Evolutionary conservation across 2,888 invertebrate species (phyloP).

Genomic region (Drosophila meridionalis): DNA sequence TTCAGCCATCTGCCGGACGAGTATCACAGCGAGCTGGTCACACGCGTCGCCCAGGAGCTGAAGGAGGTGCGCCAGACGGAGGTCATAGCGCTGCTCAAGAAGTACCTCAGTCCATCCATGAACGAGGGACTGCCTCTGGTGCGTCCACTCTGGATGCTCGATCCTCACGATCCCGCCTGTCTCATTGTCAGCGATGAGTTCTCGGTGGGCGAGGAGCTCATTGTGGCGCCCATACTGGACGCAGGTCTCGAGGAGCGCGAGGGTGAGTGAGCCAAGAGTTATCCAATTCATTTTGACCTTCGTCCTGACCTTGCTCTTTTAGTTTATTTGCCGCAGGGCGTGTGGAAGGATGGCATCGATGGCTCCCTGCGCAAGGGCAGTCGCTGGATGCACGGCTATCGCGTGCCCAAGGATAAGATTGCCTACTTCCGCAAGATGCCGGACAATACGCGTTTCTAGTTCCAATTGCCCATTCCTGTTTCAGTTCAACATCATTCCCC

Average conservation of each 20-base stretch:
- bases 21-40: conserved; percentile 91
- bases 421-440: conserved; percentile 94
- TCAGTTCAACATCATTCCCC: conserved; percentile 2
- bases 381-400: conserved; percentile 95
- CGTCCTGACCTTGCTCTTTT: conserved; percentile 14
- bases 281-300: background rate
- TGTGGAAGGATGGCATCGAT: conserved; percentile 97
- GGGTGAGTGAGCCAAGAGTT: conserved; percentile 83
- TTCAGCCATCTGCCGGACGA: conserved; percentile 95
- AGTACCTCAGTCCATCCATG: conserved; percentile 91
- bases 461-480: background rate
- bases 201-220: conserved; percentile 94
- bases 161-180: conserved; percentile 91
- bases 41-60: conserved; percentile 91
- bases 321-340: conserved; percentile 95
- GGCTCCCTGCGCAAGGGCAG: conserved; percentile 94
- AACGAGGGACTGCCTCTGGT: conserved; percentile 94
- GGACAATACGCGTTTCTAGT: conserved; percentile 91
- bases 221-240: conserved; percentile 94
- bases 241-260: conserved; percentile 90
- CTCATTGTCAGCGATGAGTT: conserved; percentile 93
- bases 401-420: conserved; percentile 91
- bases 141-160: conserved; percentile 95
- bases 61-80: conserved; percentile 90
- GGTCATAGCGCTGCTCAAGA: conserved; percentile 91